Conservation (phyloP, 1,140 invertebrate genomes). For the Cydia fagiglandana region DNA sequence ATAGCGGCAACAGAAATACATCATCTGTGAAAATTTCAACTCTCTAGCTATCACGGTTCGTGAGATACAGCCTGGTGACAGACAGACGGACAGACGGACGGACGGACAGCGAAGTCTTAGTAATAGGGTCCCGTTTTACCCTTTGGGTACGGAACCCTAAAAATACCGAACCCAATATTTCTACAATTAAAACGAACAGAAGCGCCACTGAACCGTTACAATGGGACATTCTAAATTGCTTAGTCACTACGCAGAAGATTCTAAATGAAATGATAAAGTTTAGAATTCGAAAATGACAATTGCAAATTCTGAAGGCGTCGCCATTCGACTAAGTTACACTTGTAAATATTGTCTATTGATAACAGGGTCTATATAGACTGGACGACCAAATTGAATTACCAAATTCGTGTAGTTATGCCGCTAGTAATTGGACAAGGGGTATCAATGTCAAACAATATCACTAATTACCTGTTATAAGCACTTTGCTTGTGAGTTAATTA, state of each 20-base stretch:
- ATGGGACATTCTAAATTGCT: neutral
- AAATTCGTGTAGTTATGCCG: conserved; percentile 24
- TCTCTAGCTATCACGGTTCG: no score
- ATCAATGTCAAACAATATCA: neutral
- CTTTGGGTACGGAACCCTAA: no score
- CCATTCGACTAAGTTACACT: neutral
- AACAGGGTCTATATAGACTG: conserved; percentile 2
- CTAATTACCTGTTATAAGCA: neutral
- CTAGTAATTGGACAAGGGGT: neutral
- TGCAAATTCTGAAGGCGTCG: conserved; percentile 1
- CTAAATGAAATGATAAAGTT: conserved; percentile 16
- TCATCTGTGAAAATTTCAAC: no score
- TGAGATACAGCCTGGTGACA: no score
- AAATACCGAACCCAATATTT: no score
- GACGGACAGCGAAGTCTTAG: no score
- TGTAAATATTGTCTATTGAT: conserved; percentile 1
- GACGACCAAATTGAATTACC: conserved; percentile 15
- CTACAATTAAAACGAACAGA: neutral
- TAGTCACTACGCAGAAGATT: neutral
- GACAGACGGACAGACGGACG: no score
- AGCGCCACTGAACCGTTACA: neutral
- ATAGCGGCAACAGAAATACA: no score
- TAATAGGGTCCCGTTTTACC: no score
- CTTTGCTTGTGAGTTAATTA: neutral
- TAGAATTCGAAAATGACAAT: conserved; percentile 15